These are phyloP conservation scores for Urosaurus nigricauda DNA, from an alignment of 2,797 vertebrate species.

Conservation along the genomic window DNA sequence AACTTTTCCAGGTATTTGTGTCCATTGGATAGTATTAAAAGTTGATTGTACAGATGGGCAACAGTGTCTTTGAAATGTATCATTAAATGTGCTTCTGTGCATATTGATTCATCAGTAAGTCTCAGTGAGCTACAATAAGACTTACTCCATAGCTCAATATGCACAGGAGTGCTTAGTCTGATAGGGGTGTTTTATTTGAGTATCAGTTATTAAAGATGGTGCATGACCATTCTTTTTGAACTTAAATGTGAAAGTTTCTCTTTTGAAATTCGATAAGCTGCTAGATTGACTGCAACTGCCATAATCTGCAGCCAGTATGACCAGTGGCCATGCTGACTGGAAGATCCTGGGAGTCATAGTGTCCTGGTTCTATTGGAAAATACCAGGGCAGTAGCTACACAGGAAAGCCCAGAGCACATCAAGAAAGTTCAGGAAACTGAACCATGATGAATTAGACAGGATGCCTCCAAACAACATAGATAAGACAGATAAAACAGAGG, in stretches of 20 bases:
- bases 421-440: too few species aligned
- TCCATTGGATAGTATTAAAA: conserved; percentile 11
- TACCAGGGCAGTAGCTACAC: too few species aligned
- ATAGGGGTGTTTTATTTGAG: background rate
- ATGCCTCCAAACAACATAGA: too few species aligned
- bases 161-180: conserved; percentile 5
- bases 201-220: conserved; percentile 3
- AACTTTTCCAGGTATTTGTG: background rate
- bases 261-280: conserved; percentile 21
- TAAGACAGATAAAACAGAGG: too few species aligned
- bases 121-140: conserved; percentile 9
- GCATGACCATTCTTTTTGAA: background rate
- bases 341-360: too few species aligned
- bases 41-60: background rate
- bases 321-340: too few species aligned
- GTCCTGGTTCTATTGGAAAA: too few species aligned
- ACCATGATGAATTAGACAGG: too few species aligned
- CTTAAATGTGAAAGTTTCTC: conserved; percentile 11
- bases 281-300: too few species aligned
- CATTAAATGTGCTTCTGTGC: background rate
- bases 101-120: conserved; percentile 4
- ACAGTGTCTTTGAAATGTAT: conserved; percentile 12
- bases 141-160: background rate
- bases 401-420: too few species aligned
- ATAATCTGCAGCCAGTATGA: too few species aligned